Evolutionary conservation across 2,888 invertebrate species (phyloP).

Genomic region (Elmis aenea): DNA sequence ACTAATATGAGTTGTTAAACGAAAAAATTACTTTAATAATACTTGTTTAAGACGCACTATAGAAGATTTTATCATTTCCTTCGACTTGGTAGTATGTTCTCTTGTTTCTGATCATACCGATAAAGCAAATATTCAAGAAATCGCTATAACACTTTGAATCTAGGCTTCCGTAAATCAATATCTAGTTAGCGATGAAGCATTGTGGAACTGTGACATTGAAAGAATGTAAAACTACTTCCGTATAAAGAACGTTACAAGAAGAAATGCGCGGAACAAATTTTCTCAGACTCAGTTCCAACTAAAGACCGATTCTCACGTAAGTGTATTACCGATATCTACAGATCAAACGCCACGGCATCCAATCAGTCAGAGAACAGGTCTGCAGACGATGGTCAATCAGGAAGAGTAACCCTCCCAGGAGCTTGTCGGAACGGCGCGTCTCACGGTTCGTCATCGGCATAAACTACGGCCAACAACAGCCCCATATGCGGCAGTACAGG

Average conservation of each 20-base stretch:
- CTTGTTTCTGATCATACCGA: too few relatives aligned
- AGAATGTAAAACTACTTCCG: slow-evolving; percentile 20
- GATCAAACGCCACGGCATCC: slow-evolving; percentile 23
- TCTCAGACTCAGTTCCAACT: slow-evolving; percentile 18
- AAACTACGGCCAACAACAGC: slow-evolving; percentile 26
- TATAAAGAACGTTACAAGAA: slow-evolving; percentile 15
- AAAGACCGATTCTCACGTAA: slow-evolving; percentile 20
- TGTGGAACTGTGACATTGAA: slow-evolving; percentile 8
- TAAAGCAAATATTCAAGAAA: too few relatives aligned
- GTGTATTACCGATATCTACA: slow-evolving; percentile 18
- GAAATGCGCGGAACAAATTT: slow-evolving; percentile 17
- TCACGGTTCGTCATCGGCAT: slow-evolving; percentile 28
- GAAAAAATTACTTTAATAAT: too few relatives aligned
- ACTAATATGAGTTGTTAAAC: too few relatives aligned
- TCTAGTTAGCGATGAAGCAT: slow-evolving; percentile 11
- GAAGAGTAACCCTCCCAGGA: slow-evolving; percentile 30
- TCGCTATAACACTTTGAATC: too few relatives aligned
- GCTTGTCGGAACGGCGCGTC: slow-evolving; percentile 25
- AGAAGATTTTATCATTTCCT: too few relatives aligned
- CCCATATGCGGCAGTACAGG: slow-evolving; percentile 24
- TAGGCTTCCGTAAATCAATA: slow-evolving; percentile 5
- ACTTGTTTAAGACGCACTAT: too few relatives aligned
- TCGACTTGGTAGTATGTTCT: too few relatives aligned
- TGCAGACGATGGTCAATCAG: slow-evolving; percentile 28
- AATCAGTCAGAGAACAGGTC: slow-evolving; percentile 22